Conservation (phyloP, 2,888 invertebrate genomes). For the Stenoptilia bipunctidactyla region DNA sequence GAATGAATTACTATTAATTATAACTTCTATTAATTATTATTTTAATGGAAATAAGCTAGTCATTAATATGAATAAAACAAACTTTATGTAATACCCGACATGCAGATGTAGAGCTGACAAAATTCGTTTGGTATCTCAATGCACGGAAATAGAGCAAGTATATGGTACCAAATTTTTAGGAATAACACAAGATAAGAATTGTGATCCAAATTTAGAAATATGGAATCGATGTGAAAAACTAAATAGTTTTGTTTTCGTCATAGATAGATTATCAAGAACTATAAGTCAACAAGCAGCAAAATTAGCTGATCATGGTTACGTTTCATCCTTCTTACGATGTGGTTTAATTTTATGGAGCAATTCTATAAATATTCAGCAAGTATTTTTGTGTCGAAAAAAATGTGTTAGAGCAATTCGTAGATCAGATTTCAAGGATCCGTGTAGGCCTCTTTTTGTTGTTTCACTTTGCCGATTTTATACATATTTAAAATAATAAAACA, state of each 20-base stretch:
- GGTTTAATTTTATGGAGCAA: conserved; percentile 3
- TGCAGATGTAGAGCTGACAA: neutral
- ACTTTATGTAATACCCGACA: conserved; percentile 1
- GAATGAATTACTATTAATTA: too few relatives aligned
- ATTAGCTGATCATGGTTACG: neutral
- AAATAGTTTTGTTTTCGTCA: neutral
- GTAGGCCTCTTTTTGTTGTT: neutral
- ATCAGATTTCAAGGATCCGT: neutral
- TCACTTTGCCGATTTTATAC: neutral
- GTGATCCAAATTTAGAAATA: too few relatives aligned
- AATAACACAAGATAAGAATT: too few relatives aligned
- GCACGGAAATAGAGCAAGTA: neutral
- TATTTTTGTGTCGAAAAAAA: conserved; percentile 1
- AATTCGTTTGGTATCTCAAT: too few relatives aligned
- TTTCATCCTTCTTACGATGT: too few relatives aligned
- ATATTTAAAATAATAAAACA: neutral
- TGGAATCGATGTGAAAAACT: neutral
- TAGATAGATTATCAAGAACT: neutral
- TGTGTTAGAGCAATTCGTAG: conserved; percentile 2
- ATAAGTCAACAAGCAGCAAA: neutral
- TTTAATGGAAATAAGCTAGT: neutral
- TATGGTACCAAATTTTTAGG: neutral
- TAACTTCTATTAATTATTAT: neutral
- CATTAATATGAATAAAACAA: conserved; percentile 3
- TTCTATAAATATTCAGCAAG: neutral